Evolutionary conservation across 2,113 vertebrate genomes (phyloP).

Genomic region (Upupa epops): DNA sequence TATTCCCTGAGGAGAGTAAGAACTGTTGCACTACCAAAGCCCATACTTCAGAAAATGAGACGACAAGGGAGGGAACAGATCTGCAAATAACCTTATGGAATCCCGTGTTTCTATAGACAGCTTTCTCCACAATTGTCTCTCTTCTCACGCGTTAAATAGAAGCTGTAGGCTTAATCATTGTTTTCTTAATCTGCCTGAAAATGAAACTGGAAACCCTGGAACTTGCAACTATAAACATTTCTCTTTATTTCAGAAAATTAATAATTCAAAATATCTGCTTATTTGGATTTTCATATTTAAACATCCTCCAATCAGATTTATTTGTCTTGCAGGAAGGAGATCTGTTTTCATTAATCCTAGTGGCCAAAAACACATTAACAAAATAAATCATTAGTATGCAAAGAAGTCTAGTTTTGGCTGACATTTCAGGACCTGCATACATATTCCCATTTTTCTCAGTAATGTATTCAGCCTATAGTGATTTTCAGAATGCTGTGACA

Average conservation of each 20-base stretch:
- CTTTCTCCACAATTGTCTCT: not conserved
- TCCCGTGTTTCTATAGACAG: not conserved
- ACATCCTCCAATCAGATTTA: constrained; percentile 36
- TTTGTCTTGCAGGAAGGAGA: constrained; percentile 46
- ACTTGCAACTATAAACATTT: not conserved
- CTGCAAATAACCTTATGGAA: not conserved
- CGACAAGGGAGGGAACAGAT: not conserved
- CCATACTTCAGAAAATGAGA: not conserved
- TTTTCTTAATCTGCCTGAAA: constrained; percentile 17
- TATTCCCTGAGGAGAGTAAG: not conserved
- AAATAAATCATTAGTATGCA: constrained; percentile 54
- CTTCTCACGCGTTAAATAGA: not conserved
- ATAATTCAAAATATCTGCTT: constrained; percentile 34
- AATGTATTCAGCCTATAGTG: not conserved
- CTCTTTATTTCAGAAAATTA: not conserved
- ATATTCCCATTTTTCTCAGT: not conserved
- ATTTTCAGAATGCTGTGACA: not conserved
- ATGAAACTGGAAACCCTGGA: not conserved
- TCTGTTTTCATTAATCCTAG: constrained; percentile 20
- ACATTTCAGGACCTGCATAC: not conserved
- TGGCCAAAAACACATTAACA: not conserved
- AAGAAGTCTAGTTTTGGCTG: constrained; percentile 21
- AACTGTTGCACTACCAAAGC: not conserved
- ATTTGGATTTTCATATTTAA: constrained; percentile 47
- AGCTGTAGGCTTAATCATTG: not conserved